Percentiles rank a stretch among this genome's conserved stretches.
phyloP scores from a whole-genome alignment of 2,113 vertebrate species.

The Neoarius graeffei region DNA sequence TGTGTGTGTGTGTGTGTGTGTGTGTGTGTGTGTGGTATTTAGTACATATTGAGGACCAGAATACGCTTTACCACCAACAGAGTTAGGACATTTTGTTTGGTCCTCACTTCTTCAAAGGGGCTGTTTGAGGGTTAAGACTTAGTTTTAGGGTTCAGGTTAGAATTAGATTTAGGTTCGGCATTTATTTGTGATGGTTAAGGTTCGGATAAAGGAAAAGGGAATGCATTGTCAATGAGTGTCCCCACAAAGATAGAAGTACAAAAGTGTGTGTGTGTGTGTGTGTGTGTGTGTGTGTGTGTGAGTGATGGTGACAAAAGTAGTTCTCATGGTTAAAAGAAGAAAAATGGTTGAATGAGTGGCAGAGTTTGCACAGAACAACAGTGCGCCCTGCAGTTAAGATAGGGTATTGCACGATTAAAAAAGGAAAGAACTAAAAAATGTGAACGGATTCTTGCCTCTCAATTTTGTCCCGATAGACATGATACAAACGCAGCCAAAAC shows the following conservation, averaged over 20 bases:
- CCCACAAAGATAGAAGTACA: not conserved
- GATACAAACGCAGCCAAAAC: not conserved
- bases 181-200: too few relatives aligned
- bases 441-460: not conserved
- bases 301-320: conserved; percentile 49
- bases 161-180: too few relatives aligned
- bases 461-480: not conserved
- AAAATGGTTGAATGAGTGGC: not conserved
- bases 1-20: conserved; percentile 12
- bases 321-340: conserved; percentile 21
- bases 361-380: conserved; percentile 59
- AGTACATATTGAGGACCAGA: too few relatives aligned
- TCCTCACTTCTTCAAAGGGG: too few relatives aligned
- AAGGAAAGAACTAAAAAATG: not conserved
- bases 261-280: not conserved
- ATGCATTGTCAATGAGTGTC: not conserved
- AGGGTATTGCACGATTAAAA: not conserved
- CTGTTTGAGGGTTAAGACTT: too few relatives aligned
- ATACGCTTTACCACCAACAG: too few relatives aligned
- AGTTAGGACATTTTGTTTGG: too few relatives aligned
- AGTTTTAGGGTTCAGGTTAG: too few relatives aligned
- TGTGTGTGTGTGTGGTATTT: not conserved
- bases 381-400: conserved; percentile 64
- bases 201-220: too few relatives aligned
- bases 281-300: conserved; percentile 9